These are phyloP conservation scores for Ochropleura plecta DNA, from an alignment of 2,888 invertebrate genomes.

Conservation along the genomic window DNA sequence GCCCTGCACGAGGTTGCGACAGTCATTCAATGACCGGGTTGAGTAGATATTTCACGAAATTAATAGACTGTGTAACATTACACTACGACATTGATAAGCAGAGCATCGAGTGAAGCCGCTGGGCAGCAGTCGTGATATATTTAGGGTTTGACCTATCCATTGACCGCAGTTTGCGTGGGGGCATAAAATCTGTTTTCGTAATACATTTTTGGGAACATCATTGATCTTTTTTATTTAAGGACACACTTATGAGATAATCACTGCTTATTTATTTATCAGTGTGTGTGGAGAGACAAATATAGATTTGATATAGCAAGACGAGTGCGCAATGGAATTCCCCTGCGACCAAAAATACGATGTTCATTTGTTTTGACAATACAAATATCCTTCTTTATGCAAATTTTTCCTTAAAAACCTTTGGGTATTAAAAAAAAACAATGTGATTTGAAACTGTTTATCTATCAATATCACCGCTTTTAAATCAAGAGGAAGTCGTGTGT, in stretches of 20 bases:
- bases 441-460: background rate
- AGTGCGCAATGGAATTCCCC: background rate
- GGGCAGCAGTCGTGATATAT: too few species aligned
- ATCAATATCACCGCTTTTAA: too few species aligned
- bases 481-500: too few species aligned
- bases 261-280: background rate
- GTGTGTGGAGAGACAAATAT: background rate
- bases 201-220: background rate
- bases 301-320: background rate
- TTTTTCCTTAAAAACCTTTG: background rate
- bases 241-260: background rate
- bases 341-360: background rate
- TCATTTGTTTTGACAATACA: background rate
- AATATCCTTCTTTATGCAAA: background rate
- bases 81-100: too few species aligned
- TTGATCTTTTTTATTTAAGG: background rate
- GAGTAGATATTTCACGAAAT: too few species aligned
- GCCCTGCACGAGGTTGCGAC: too few species aligned
- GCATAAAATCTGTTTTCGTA: slow-evolving; percentile 6
- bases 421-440: background rate
- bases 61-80: too few species aligned
- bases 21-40: too few species aligned
- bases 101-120: too few species aligned
- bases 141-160: slow-evolving; percentile 17
- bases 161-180: slow-evolving; percentile 15